A percentile compares a stretch with the other conserved stretches of the same genome.
Evolutionary conservation across 2,888 invertebrate genomes (phyloP).

Genomic region (Phalera bucephala): DNA sequence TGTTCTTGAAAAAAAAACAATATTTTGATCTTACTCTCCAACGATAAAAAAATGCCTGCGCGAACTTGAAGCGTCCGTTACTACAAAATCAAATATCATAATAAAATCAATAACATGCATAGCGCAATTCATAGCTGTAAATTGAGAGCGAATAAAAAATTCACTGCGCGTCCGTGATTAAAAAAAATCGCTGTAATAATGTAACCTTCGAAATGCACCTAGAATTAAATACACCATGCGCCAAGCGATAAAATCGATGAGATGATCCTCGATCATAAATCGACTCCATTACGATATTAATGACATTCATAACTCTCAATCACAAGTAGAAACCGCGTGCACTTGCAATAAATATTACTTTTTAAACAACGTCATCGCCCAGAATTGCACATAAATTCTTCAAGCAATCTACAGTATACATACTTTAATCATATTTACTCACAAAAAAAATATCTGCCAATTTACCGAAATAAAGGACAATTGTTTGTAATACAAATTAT

Average conservation of each 20-base stretch:
- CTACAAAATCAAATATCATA: too few species aligned
- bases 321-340: slow-evolving; percentile 57
- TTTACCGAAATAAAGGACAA: too few species aligned
- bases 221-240: slow-evolving; percentile 51
- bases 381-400: slow-evolving; percentile 23
- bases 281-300: slow-evolving; percentile 70
- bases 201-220: slow-evolving; percentile 43
- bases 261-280: slow-evolving; percentile 68
- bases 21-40: too few species aligned
- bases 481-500: too few species aligned
- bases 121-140: neutral
- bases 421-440: too few species aligned
- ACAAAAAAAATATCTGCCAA: too few species aligned
- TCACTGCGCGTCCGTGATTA: slow-evolving; percentile 37
- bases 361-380: slow-evolving; percentile 37
- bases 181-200: slow-evolving; percentile 52
- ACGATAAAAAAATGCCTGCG: too few species aligned
- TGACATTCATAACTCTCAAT: slow-evolving; percentile 74
- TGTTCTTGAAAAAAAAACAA: slow-evolving; percentile 21
- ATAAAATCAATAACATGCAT: neutral
- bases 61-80: too few species aligned
- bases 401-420: too few species aligned
- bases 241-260: slow-evolving; percentile 55
- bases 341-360: too few species aligned
- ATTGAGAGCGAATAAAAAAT: slow-evolving; percentile 11